Conservation (phyloP, 2,113 vertebrate species). For the Pseudorasbora parva region DNA sequence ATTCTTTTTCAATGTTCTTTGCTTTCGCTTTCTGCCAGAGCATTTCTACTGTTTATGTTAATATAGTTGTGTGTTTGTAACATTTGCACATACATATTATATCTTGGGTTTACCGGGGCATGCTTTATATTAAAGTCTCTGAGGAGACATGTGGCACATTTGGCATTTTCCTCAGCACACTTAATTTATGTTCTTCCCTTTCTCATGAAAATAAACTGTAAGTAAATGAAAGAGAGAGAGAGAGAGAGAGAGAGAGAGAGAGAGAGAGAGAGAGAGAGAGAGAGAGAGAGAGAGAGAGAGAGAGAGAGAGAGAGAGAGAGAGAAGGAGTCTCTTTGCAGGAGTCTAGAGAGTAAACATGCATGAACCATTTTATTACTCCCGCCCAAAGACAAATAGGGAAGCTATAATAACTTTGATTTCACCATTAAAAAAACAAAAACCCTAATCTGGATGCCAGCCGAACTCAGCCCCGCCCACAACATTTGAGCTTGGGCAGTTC, state of each 20-base stretch:
- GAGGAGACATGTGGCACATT: background rate
- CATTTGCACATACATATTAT: conserved; percentile 4
- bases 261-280: background rate
- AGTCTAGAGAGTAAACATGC: conserved; percentile 13
- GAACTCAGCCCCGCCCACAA: too few relatives aligned
- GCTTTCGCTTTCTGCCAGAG: background rate
- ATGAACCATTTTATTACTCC: background rate
- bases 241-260: background rate
- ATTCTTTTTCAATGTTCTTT: background rate
- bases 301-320: background rate
- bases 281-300: too few relatives aligned
- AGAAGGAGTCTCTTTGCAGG: too few relatives aligned
- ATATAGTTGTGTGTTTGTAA: background rate
- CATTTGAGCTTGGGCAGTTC: too few relatives aligned
- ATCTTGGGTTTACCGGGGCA: conserved; percentile 17
- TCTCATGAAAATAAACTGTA: background rate
- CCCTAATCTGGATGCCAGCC: too few relatives aligned
- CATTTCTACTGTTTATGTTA: background rate
- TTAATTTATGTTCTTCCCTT: conserved; percentile 3
- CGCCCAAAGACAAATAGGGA: background rate
- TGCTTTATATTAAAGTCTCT: conserved; percentile 26
- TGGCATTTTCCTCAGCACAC: conserved; percentile 5
- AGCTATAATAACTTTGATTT: background rate
- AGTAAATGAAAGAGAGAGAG: background rate
- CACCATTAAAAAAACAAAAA: background rate